A percentile compares a stretch with the other conserved stretches of the same genome.
These are phyloP conservation scores for Steatornis caripensis DNA, from an alignment of 2,113 vertebrate genomes.

Conservation along the genomic window DNA sequence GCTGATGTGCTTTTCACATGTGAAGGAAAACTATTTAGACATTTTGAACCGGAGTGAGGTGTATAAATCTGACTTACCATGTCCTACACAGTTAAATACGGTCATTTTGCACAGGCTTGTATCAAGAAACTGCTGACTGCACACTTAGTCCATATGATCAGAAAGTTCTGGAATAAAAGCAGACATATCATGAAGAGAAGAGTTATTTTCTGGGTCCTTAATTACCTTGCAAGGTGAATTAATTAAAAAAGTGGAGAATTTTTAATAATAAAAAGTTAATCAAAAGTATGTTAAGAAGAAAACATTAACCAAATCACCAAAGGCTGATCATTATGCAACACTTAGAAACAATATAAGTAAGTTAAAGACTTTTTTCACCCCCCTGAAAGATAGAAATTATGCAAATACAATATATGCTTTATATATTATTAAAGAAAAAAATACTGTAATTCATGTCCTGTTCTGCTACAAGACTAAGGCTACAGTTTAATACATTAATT, in stretches of 20 bases:
- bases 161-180: background rate
- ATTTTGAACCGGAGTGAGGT: background rate
- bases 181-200: background rate
- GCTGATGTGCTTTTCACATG: background rate
- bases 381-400: background rate
- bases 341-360: background rate
- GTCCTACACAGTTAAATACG: background rate
- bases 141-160: background rate
- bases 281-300: background rate
- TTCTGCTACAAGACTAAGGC: background rate
- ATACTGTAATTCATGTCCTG: background rate
- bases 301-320: background rate
- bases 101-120: background rate
- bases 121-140: background rate
- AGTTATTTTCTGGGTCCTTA: background rate
- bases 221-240: background rate
- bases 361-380: background rate
- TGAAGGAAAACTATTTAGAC: background rate
- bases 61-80: background rate
- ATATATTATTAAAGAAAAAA: background rate
- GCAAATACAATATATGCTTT: background rate
- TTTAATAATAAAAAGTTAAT: background rate
- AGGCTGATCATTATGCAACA: background rate
- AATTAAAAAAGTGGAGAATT: background rate
- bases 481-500: background rate